A percentile compares a stretch with the other conserved stretches of the same genome.
Evolutionary conservation across 2,888 invertebrate species (phyloP).

Genomic region (Leucophora obtusa): DNA sequence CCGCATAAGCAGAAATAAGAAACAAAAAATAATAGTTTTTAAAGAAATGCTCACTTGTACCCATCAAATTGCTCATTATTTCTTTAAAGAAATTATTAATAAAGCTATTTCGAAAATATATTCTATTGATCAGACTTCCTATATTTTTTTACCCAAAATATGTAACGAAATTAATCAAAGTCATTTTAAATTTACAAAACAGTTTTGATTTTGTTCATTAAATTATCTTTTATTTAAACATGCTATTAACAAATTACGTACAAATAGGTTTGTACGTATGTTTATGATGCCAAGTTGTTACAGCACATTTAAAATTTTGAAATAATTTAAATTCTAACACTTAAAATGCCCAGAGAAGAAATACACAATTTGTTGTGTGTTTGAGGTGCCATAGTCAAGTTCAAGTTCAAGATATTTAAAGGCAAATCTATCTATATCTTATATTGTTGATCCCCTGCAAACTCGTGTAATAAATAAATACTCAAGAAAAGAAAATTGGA

Average conservation of each 20-base stretch:
- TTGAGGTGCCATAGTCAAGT: constrained; percentile 68
- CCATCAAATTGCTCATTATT: constrained; percentile 39
- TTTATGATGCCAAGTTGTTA: constrained; percentile 51
- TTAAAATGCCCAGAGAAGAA: constrained; percentile 27
- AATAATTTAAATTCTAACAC: constrained; percentile 52
- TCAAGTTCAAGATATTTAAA: constrained; percentile 74
- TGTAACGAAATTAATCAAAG: constrained; percentile 42
- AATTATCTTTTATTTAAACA: constrained; percentile 29
- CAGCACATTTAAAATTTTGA: constrained; percentile 45
- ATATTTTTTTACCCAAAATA: constrained; percentile 19
- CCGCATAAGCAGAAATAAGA: constrained; percentile 51
- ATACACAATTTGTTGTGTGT: constrained; percentile 1
- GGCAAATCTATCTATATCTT: constrained; percentile 52
- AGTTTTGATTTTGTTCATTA: constrained; percentile 24
- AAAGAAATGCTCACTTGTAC: constrained; percentile 20
- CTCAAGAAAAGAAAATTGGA: constrained; percentile 12
- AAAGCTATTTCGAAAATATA: constrained; percentile 37
- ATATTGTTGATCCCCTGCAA: constrained; percentile 48
- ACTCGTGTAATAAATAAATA: constrained; percentile 48
- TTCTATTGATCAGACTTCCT: constrained; percentile 36
- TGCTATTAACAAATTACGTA: constrained; percentile 45
- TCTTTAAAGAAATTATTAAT: constrained; percentile 46
- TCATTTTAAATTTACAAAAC: constrained; percentile 31
- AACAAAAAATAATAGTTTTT: constrained; percentile 11
- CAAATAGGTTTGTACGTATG: constrained; percentile 7